Percentiles rank a stretch among this genome's conserved stretches.
Evolutionary conservation across 2,113 vertebrate genomes (phyloP).

Genomic region (Raja brachyura): DNA sequence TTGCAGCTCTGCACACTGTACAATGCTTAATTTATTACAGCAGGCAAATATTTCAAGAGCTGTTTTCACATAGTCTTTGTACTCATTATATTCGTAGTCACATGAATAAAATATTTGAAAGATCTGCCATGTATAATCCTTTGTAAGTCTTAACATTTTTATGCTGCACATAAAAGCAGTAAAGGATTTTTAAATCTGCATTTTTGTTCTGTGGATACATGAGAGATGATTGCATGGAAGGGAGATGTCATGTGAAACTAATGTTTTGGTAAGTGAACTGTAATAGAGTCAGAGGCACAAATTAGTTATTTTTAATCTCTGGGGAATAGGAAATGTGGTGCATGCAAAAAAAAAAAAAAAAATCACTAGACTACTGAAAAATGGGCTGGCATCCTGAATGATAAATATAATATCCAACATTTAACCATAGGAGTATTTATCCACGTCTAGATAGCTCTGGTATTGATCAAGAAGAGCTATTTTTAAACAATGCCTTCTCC

Average conservation of each 20-base stretch:
- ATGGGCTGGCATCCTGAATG: neutral
- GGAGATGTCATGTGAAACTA: conserved; percentile 4
- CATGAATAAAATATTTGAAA: neutral
- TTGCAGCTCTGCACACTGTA: neutral
- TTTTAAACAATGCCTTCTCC: neutral
- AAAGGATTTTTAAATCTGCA: neutral
- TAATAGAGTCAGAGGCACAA: neutral
- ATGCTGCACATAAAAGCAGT: neutral
- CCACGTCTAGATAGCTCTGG: neutral
- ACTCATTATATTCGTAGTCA: neutral
- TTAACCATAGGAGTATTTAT: neutral
- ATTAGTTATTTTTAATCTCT: neutral
- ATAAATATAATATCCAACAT: neutral
- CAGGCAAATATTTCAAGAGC: neutral
- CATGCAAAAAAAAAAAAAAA: neutral
- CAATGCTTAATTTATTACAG: neutral
- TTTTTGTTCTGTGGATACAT: neutral
- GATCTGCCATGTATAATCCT: neutral
- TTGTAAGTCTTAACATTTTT: neutral
- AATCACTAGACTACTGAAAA: neutral
- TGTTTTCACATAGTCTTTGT: neutral
- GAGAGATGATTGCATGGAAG: neutral
- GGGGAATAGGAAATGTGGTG: neutral
- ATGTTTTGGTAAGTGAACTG: neutral
- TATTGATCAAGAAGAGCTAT: neutral